These are phyloP conservation scores for Ennomos quercinarius DNA, from an alignment of 2,888 invertebrate species.

Conservation along the genomic window DNA sequence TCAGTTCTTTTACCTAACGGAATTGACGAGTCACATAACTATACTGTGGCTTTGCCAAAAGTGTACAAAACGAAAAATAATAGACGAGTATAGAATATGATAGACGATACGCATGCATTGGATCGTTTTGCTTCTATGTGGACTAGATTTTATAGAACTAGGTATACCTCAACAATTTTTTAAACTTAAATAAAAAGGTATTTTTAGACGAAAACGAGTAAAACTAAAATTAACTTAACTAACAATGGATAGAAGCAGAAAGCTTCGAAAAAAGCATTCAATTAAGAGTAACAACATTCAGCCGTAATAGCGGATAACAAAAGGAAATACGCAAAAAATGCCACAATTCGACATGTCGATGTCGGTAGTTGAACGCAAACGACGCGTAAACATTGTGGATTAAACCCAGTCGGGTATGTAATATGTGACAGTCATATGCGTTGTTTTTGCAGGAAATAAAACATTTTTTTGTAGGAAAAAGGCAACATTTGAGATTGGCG, in stretches of 20 bases:
- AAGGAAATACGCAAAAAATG: slow-evolving; percentile 50
- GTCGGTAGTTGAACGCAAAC: slow-evolving; percentile 64
- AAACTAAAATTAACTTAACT: too few relatives aligned
- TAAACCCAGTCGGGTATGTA: slow-evolving; percentile 67
- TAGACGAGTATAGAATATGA: too few relatives aligned
- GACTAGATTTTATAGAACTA: too few relatives aligned
- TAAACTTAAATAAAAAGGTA: too few relatives aligned
- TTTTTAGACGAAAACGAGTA: too few relatives aligned
- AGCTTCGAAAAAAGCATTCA: slow-evolving; percentile 37
- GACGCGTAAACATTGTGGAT: slow-evolving; percentile 70
- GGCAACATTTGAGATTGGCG: not conserved
- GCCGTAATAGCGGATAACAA: slow-evolving; percentile 38
- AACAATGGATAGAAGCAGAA: slow-evolving; percentile 4
- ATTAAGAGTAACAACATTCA: slow-evolving; percentile 40
- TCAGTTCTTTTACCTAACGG: too few relatives aligned
- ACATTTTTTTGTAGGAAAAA: slow-evolving; percentile 15
- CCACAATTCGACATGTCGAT: slow-evolving; percentile 59
- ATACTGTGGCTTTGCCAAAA: too few relatives aligned
- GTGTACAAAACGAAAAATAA: too few relatives aligned
- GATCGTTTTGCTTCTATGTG: too few relatives aligned
- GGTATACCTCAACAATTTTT: too few relatives aligned
- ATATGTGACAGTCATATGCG: slow-evolving; percentile 54
- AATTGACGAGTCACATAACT: too few relatives aligned
- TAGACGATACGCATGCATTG: too few relatives aligned
- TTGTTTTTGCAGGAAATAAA: slow-evolving; percentile 37